Conservation (phyloP, 2,113 vertebrate genomes). For the Ranitomeya variabilis region DNA sequence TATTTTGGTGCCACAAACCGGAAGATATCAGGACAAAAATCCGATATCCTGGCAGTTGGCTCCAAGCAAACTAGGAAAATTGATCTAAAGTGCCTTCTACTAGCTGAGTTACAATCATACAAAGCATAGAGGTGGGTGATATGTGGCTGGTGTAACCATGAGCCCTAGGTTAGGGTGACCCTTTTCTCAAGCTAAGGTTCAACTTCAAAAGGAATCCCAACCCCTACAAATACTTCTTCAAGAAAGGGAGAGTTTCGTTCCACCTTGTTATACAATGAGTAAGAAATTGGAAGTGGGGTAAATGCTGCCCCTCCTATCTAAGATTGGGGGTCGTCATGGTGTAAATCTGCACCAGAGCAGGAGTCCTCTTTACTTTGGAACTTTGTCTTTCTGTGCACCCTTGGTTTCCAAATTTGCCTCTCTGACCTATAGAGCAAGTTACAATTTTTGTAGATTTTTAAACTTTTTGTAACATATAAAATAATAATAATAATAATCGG, state of each 20-base stretch:
- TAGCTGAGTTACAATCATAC: neutral
- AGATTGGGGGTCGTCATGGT: neutral
- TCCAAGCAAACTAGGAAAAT: neutral
- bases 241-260: too few species aligned
- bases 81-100: neutral
- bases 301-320: neutral
- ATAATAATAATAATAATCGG: neutral
- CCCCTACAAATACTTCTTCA: neutral
- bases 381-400: neutral
- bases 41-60: neutral
- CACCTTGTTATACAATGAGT: neutral
- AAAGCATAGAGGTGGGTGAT: neutral
- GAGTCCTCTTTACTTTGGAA: neutral
- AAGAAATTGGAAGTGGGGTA: neutral
- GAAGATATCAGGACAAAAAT: neutral
- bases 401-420: neutral
- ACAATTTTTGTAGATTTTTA: neutral
- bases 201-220: neutral
- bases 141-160: neutral
- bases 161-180: neutral
- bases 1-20: neutral
- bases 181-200: neutral
- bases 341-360: neutral
- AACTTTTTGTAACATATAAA: neutral
- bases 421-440: neutral